A percentile compares a stretch with the other conserved stretches of the same genome.
phyloP scores from a whole-genome alignment of 1,140 invertebrate species.

The Lithobius niger region DNA sequence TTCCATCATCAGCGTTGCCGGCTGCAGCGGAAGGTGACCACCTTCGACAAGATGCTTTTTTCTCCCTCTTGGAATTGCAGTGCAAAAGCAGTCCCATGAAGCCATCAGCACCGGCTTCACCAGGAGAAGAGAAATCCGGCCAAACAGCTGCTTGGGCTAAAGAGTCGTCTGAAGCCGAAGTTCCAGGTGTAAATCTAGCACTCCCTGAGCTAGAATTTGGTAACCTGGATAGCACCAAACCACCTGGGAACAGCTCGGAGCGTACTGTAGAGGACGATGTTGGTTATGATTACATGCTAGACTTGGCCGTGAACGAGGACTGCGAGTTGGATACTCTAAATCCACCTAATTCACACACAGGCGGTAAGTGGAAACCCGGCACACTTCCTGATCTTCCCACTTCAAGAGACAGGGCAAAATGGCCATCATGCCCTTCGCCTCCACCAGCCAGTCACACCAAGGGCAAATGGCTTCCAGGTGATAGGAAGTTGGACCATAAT shows the following conservation, averaged over 20 bases:
- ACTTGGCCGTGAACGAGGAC: constrained; percentile 17
- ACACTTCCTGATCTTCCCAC: constrained; percentile 17
- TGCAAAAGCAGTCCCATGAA: constrained; percentile 3
- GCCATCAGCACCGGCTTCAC: neutral
- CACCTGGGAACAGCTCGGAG: constrained; percentile 1
- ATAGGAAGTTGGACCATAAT: constrained; percentile 3
- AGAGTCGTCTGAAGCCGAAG: constrained; percentile 22
- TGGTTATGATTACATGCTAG: constrained; percentile 1
- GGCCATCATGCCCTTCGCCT: constrained; percentile 34
- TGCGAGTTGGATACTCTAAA: constrained; percentile 30
- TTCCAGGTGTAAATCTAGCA: constrained; percentile 25
- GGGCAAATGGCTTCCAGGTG: constrained; percentile 57
- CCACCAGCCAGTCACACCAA: constrained; percentile 48
- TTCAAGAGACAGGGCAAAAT: neutral
- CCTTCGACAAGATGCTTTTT: constrained; percentile 7
- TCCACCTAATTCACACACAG: constrained; percentile 45
- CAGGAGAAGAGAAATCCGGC: neutral
- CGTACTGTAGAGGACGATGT: constrained; percentile 21
- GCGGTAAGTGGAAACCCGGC: constrained; percentile 58
- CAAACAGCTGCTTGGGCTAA: neutral
- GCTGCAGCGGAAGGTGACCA: too few relatives aligned
- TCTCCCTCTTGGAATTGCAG: constrained; percentile 6
- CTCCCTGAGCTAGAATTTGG: constrained; percentile 25
- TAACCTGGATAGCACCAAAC: neutral
- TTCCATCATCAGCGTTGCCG: constrained; percentile 10